Evolutionary conservation across 2,888 invertebrate genomes (phyloP), one percentile per base, ranked within the genome.

Genomic region (Ochlodes sylvanus): DNA sequence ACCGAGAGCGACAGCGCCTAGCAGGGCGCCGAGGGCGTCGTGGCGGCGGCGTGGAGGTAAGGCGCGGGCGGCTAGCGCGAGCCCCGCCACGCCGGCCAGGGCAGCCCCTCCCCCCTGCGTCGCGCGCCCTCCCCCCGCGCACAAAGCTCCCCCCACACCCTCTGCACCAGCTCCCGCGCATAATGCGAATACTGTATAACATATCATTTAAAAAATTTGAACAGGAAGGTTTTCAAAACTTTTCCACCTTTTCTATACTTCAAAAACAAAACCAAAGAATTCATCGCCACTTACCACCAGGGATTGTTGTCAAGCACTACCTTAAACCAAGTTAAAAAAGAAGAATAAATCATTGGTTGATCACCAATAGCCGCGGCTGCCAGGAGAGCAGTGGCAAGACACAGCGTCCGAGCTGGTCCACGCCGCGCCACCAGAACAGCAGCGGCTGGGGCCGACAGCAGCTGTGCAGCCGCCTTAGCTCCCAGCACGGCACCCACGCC

Each of bases 1-100:
- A 88, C 92, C 92, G 0, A 91, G 81, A 0, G 92, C 92, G 12
- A 90, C 89, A 42, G 91, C 92, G 0, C 91, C 92, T 15, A 91
- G 86, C 69, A 91, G 78, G 60, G 83, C 84, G 10, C 80, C 86
- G 41, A 89, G 75, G 21, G 86, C 88, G 0, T 80, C 75, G 69
- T 83, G 79, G 1, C 77, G 71, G 42, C 69, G 72, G 0, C n/a
- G 62, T n/a, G 71, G 58, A 1, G 84, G 83, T 70, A 81, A 73
- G 14, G 83, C 80, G 41, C 79, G 78, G 19, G 87, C 80, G 0
- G 83, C 86, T 56, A 89, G 80, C 73, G 90, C 87, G 69, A 88
- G 81, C 9, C 89, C 90, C 21, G 86, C 82, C 72, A 90, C 90
- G 41, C 82, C 87, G 7, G 79, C 82, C 72, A 81, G 77, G 69